Conservation (phyloP, 2,113 vertebrate species). For the Pandion haliaetus region DNA sequence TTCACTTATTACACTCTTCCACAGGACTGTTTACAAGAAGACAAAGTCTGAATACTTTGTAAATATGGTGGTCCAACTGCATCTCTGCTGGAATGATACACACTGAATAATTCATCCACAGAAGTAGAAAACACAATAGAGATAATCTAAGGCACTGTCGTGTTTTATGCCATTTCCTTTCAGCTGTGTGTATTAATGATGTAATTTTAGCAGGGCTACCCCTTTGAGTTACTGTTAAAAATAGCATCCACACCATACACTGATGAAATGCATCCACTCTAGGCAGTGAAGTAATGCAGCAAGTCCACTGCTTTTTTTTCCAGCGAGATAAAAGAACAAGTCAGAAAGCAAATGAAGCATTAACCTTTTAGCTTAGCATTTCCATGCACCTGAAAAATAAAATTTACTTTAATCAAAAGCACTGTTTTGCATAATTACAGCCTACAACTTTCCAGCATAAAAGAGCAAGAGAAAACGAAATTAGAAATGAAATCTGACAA, state of each 20-base stretch:
- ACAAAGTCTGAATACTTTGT: neutral
- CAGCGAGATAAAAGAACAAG: neutral
- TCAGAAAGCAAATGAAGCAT: neutral
- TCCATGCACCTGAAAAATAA: neutral
- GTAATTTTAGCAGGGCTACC: conserved; percentile 70
- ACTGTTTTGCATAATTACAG: neutral
- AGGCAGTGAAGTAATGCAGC: conserved; percentile 57
- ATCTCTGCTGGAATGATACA: neutral
- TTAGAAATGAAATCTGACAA: neutral
- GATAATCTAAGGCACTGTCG: neutral
- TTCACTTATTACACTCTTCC: neutral
- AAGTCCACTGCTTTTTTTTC: neutral
- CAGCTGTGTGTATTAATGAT: conserved; percentile 58
- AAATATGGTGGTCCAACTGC: neutral
- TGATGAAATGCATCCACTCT: conserved; percentile 73
- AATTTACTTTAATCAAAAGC: neutral
- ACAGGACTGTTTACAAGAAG: neutral
- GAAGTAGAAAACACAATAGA: neutral
- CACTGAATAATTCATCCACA: neutral
- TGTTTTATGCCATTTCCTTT: conserved; percentile 43
- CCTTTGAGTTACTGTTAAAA: conserved; percentile 61
- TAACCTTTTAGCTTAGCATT: neutral
- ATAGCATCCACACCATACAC: conserved; percentile 37
- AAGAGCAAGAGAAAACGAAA: neutral
- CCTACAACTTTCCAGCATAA: neutral